Base-by-base conservation (phyloP, 2,797 vertebrate genomes). In the Cynopterus sphinx region DNA sequence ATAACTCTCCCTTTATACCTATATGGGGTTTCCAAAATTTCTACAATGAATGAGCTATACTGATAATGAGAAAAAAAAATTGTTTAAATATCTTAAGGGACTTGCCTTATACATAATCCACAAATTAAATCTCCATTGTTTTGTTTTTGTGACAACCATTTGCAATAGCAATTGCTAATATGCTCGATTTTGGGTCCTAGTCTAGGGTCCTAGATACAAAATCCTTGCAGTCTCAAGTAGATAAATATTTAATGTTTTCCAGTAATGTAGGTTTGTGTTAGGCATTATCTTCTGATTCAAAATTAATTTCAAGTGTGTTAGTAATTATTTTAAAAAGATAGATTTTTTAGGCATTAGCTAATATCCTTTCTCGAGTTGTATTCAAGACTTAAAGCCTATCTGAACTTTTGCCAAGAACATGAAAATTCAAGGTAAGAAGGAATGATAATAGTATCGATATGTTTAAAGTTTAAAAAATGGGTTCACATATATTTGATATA, bases 261-360 rank as follows among this genome's bases (percentile, higher is more conserved):
- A 71, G 22, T 63, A 33, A 51, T 75, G 5, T 5, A 77, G 9
- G 28, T 39, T 57, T 71, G 24, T 55, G 78, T 57, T 70, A 71
- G 36, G 16, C 68, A 51, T 87, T 75, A 74, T 83, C 70, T 81
- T 87, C 24, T 87, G 28, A 53, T 26, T 82, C 7, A 84, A 88
- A 95, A 75, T 57, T 63, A 89, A 88, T 55, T 84, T 89, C 26
- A 84, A 95, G 61, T 92, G 22, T 36, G 70, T 83, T 91, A 39
- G 49, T 51, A 9, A 81, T 77, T 41, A 87, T 78, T 71, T 17
- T 61, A 15, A 31, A 63, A 83, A 78, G 31, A 79, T 0, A 55
- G 17, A 68, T 16, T 74, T 55, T 85, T 24, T 28, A 46, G 36
- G 39, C 65, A 63, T 84, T 84, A 89, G 65, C 36, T 53, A n/a